Conservation (phyloP, 2,888 invertebrate species). For the Odiellus spinosus region DNA sequence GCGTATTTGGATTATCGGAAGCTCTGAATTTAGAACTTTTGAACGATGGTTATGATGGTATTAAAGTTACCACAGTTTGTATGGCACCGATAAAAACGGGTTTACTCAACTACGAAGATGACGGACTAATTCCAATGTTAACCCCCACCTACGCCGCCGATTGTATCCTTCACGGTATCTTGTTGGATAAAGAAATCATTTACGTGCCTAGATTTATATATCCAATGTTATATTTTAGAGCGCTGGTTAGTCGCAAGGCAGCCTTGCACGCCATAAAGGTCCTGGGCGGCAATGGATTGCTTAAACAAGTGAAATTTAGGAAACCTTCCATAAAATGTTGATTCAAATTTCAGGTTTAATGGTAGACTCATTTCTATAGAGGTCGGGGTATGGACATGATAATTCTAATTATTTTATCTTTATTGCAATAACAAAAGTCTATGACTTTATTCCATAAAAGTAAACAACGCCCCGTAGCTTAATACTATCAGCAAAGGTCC, state of each 20-base stretch:
- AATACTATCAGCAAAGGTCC: too few species aligned
- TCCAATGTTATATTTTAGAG: slow-evolving; percentile 47
- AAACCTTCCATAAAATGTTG: too few species aligned
- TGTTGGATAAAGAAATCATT: slow-evolving; percentile 53
- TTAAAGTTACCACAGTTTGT: slow-evolving; percentile 76
- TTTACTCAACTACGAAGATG: slow-evolving; percentile 82
- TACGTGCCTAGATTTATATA: slow-evolving; percentile 61
- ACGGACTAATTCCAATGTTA: slow-evolving; percentile 51
- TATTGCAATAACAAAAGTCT: too few species aligned
- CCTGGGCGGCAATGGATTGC: too few species aligned
- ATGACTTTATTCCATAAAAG: too few species aligned
- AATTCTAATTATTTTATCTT: too few species aligned
- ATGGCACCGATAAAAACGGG: slow-evolving; percentile 94
- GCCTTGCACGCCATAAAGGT: too few species aligned
- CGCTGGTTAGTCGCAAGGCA: slow-evolving; percentile 6
- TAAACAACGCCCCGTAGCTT: too few species aligned
- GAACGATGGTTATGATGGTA: slow-evolving; percentile 36
- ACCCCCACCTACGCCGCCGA: slow-evolving; percentile 74
- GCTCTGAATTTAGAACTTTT: slow-evolving; percentile 58
- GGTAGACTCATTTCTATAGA: too few species aligned
- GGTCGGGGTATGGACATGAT: too few species aligned
- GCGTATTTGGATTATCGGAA: slow-evolving; percentile 85
- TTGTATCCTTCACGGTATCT: slow-evolving; percentile 59
- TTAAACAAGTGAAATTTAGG: too few species aligned
- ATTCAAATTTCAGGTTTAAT: too few species aligned